Evolutionary conservation across 2,113 vertebrate species (phyloP), one percentile per base, ranked within the genome.

Genomic region (Nothocercus nigrocapillus): DNA sequence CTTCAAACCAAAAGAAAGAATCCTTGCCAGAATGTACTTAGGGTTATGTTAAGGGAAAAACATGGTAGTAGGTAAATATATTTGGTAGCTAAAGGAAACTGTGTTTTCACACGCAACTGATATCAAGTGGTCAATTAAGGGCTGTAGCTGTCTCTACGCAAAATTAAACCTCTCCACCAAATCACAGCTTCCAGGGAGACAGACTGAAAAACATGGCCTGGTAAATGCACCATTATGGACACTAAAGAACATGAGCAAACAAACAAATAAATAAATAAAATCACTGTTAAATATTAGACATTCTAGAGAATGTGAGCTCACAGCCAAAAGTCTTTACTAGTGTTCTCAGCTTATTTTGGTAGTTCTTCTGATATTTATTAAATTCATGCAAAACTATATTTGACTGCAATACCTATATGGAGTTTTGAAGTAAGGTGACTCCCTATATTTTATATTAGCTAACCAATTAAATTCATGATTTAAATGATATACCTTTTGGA

Each of bases 331-430:
- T 67, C 25, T 82, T 85, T 63, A 27, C 11, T 19, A 15, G 8
- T 32, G 28, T 63, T 63, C 21, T 78, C 70, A 53, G 21, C 34
- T 91, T 47, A 45, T 14, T 2, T 21, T 89, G 36, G 6, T 51
- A 56, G 54, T 47, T 77, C 40, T 49, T 68, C 15, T 45, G n/a
- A 64, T 36, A 80, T 92, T 70, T 3, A 58, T 21, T 54, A 69
- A 66, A 2, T n/a, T 64, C 9, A 49, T 51, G 30, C 9, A 79
- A 88, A 72, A 61, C 72, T 30, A n/a, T 27, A 44, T 66, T 66
- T 89, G 15, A 40, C 13, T 30, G 6, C 25, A 86, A 61, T 20
- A 51, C 0, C 4, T 51, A 83, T 8, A 64, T 0, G 0, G 36
- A 36, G 42, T 80, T 74, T 21, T n/a, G 10, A 32, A 76, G 2